Evolutionary conservation across 92 coral and sea anemone species (phyloP), one percentile per base, ranked within the genome.

Genomic region (Pocillopora grandis): DNA sequence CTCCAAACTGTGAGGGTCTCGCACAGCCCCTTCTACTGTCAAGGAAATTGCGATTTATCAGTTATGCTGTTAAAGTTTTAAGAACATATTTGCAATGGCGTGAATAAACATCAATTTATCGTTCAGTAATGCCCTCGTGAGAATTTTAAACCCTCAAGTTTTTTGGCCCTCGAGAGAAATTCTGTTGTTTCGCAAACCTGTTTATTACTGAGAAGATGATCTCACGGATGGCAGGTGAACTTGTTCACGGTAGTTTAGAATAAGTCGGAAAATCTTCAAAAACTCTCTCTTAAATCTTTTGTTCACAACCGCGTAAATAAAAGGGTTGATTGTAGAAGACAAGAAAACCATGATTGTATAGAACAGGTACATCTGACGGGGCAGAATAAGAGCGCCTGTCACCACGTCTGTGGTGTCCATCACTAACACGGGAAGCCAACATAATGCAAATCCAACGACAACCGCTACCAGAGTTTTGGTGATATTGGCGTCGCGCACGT

Each of bases 291-390:
- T 76, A 27, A 84, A 84, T 66, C 88, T 63, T 35, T 77, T 84
- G 83, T 67, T 84, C 15, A 84, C 69, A 20, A 84, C 60, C 16
- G 82, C 88, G 71, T 84, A 84, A 18, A 84, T 76, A 18, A 84
- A 76, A 0, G 88, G 88, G 88, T 84, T 84, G 59, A 84, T 84
- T 1, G 88, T 84, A 49, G 88, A 84, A 31, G 88, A 84, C 33
- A 67, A 20, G 72, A 84, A 77, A 36, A 77, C 83, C 88, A 84
- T 66, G 52, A 76, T 76, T 6, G 82, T 77, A 61, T 84, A 84
- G 71, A 84, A 76, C 67, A 84, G 35, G 69, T 84, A 84, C 52
- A 84, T 72, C 19, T 84, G 88, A 2, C 88, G 86, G 9, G 98
- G 98, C 75, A 84, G 83, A 17, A 16, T 76, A 16, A 77, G 82